Percentiles rank a stretch among this genome's conserved stretches.
These are phyloP conservation scores for Ceyx cyanopectus DNA, from an alignment of 2,113 vertebrate genomes.

Conservation along the genomic window DNA sequence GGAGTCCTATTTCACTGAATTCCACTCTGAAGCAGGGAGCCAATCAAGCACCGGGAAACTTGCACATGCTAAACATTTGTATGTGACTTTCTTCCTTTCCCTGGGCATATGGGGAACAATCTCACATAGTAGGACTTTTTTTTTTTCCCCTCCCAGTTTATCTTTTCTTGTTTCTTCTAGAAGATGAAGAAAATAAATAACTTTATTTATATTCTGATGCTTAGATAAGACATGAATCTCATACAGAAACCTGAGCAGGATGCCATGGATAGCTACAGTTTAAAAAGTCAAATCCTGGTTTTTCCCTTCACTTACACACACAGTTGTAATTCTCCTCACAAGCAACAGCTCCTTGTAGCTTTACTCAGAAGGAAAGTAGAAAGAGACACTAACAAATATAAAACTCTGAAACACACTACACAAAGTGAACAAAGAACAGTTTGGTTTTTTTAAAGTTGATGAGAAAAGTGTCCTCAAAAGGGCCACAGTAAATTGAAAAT, in stretches of 20 bases:
- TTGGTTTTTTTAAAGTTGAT: neutral
- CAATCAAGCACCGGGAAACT: slow-evolving; percentile 53
- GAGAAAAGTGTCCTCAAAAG: neutral
- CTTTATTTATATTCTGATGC: neutral
- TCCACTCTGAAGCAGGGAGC: slow-evolving; percentile 42
- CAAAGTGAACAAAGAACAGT: neutral
- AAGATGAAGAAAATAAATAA: neutral
- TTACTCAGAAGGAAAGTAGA: neutral
- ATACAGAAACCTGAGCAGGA: neutral
- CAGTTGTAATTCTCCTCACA: neutral
- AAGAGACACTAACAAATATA: neutral
- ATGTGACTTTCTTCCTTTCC: neutral
- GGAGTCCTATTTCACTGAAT: slow-evolving; percentile 76
- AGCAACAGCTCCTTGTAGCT: neutral
- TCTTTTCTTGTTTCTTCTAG: neutral
- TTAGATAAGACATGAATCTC: neutral
- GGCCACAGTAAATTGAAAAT: neutral
- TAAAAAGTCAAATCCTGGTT: neutral
- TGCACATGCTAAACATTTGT: slow-evolving; percentile 39
- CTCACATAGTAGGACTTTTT: rapidly evolving
- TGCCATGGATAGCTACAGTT: neutral
- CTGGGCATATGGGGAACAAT: neutral
- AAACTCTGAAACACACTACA: neutral
- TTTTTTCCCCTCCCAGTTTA: neutral
- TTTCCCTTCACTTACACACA: neutral